phyloP scores from a whole-genome alignment of 1,140 invertebrate species.

The Pogonomyrmex californicus region DNA sequence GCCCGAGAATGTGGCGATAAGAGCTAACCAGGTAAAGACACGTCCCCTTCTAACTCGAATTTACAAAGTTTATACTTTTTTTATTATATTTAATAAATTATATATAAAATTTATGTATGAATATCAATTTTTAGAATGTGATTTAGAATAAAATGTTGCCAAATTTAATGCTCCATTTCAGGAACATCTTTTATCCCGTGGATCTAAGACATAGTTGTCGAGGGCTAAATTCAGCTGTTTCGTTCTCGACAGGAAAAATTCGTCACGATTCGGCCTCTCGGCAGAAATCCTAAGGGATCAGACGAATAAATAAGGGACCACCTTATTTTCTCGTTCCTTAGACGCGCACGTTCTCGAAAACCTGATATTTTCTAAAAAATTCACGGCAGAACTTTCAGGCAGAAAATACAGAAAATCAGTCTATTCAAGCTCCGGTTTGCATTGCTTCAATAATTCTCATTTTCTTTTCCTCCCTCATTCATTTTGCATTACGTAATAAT shows the following conservation, averaged over 20 bases:
- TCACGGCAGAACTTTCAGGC: not conserved
- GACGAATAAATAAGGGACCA: slow-evolving; percentile 29
- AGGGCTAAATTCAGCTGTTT: not conserved
- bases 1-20: not conserved
- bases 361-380: slow-evolving; percentile 1
- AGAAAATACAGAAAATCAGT: not conserved
- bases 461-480: not conserved
- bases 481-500: slow-evolving; percentile 21
- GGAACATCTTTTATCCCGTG: not conserved
- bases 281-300: not conserved
- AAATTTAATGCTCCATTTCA: not conserved
- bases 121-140: not conserved
- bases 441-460: not conserved
- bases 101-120: not conserved
- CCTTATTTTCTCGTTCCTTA: not conserved
- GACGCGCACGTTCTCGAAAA: not conserved
- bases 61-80: not conserved
- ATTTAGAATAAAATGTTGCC: not conserved
- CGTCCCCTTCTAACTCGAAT: not conserved
- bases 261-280: slow-evolving; percentile 10
- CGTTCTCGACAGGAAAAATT: slow-evolving; percentile 6
- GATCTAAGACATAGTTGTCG: not conserved
- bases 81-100: not conserved
- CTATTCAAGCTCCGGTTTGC: not conserved
- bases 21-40: no score